Evolutionary conservation across 2,888 invertebrate genomes (phyloP).

Genomic region (Drosophila algonquin): DNA sequence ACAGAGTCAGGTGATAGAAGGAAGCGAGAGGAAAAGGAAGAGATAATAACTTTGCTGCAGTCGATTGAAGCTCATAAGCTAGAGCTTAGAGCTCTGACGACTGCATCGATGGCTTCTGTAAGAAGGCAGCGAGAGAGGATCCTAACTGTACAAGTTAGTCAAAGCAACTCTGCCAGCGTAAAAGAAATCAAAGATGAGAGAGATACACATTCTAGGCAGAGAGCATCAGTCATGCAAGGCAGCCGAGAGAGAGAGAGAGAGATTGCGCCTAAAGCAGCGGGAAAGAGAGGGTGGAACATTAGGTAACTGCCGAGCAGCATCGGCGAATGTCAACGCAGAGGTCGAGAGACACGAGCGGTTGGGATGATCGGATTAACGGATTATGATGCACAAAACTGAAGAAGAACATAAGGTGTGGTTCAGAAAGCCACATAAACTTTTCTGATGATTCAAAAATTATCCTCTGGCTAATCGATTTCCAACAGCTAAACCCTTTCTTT

Average conservation of each 20-base stretch:
- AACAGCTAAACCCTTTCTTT: neutral
- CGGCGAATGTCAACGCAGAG: neutral
- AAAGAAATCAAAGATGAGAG: neutral
- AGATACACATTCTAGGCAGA: neutral
- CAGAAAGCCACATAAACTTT: neutral
- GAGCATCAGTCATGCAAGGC: neutral
- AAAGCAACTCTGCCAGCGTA: neutral
- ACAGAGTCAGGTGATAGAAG: neutral
- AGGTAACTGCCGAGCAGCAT: neutral
- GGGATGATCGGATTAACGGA: neutral
- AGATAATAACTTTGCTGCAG: neutral
- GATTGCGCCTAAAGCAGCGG: neutral
- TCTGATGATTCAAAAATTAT: too few species aligned
- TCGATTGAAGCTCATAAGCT: neutral
- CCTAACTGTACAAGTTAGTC: neutral
- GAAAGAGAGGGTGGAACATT: neutral
- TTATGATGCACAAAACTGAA: neutral
- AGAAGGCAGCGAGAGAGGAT: neutral
- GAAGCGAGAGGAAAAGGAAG: neutral
- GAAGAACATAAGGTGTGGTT: neutral
- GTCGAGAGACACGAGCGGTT: neutral
- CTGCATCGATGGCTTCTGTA: slow-evolving; percentile 6
- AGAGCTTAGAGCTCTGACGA: neutral
- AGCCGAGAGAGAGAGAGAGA: too few species aligned
- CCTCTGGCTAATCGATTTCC: too few species aligned